Evolutionary conservation across 2,888 invertebrate genomes (phyloP), one percentile per base, ranked within the genome.

Genomic region (Itoplectis maculator): DNA sequence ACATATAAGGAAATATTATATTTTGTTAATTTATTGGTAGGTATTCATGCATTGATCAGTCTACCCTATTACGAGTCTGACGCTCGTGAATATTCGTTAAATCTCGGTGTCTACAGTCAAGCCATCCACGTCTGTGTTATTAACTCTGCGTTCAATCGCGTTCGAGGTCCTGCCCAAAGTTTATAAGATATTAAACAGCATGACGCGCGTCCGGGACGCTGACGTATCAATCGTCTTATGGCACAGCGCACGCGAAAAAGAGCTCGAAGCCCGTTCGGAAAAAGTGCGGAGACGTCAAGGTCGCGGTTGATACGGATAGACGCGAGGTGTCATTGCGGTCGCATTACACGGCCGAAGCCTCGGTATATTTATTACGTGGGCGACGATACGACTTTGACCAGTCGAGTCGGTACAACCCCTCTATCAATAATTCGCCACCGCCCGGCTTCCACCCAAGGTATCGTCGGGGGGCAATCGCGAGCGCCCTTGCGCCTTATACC

Each of bases 361-460:
- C 68, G 37, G 54, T 23, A 29, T 49, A 37, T 54, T 63, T 37
- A 42, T 70, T 61, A 37, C 37, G 20, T 70, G 4, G 37, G 29
- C 40, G 49, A 51, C 40, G 47, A 11, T 49, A 37, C 56, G 51
- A 61, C 56, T 47, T 8, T 18, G 18, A 15, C 18, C 2, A 40
- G 3, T 5, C 3, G 35, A 37, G 7, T 18, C 15, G 9, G 35
- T 61, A 37, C 61, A 18, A 61, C 37, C 47, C 68, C 45, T 29
- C 45, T 40, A 76, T 82, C 75, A 66, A 82, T 82, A 82, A 82
- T 66, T 82, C 70, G 69, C 45, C 37, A 61, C 51, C 72, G 68
- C 18, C n/a, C 8, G 68, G 76, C 20, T 68, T 59, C 56, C n/a
- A n/a, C n/a, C n/a, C 72, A 61, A 63, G 42, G 51, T 20, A 45